Percentiles rank a stretch among this genome's conserved stretches.
Evolutionary conservation across 2,113 vertebrate genomes (phyloP).

Genomic region (Menura novaehollandiae): DNA sequence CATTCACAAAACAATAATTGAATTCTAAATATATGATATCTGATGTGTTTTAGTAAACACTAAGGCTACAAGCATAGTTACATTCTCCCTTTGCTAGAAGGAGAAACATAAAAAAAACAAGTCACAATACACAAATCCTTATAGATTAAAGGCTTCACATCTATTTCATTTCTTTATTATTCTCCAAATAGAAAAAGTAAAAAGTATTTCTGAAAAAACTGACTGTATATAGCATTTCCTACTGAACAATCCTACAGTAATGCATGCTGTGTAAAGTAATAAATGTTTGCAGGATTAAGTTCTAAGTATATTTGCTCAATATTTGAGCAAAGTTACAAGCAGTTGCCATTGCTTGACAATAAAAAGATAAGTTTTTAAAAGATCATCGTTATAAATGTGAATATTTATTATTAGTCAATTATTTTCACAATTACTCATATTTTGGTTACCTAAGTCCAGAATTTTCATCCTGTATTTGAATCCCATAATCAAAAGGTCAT

Average conservation of each 20-base stretch:
- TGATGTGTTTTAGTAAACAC: not conserved
- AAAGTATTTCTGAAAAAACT: not conserved
- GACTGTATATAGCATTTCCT: not conserved
- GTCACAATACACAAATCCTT: not conserved
- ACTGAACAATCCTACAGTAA: not conserved
- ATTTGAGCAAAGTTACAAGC: not conserved
- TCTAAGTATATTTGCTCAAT: not conserved
- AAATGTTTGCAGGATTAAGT: not conserved
- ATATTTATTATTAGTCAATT: not conserved
- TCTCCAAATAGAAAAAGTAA: not conserved
- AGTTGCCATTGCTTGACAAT: not conserved
- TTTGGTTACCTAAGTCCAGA: not conserved
- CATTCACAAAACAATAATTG: not conserved
- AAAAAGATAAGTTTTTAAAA: not conserved
- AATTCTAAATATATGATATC: not conserved
- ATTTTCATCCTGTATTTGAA: not conserved
- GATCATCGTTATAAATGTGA: not conserved
- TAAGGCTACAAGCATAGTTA: not conserved
- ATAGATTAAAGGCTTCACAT: not conserved
- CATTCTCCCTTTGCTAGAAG: not conserved
- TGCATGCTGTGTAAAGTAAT: not conserved
- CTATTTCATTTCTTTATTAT: not conserved
- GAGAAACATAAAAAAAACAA: not conserved
- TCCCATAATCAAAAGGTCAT: not conserved
- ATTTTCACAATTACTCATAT: not conserved